A percentile compares a stretch with the other conserved stretches of the same genome.
Conservation (phyloP, 2,797 vertebrate genomes). For the Loriculus beryllinus region DNA sequence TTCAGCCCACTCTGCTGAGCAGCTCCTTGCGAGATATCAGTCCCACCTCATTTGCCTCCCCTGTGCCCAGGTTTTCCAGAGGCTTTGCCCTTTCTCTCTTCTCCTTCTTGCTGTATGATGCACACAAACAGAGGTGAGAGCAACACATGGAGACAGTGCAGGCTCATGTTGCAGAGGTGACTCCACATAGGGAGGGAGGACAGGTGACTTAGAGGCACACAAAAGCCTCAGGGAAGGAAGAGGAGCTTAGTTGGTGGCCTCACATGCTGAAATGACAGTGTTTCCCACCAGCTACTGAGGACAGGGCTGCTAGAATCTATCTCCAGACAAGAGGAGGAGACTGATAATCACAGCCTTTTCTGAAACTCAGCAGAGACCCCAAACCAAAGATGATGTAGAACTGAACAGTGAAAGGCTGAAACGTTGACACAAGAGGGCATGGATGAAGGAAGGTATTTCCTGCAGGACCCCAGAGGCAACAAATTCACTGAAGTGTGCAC, state of each 20-base stretch:
- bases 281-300: background rate
- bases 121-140: background rate
- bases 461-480: background rate
- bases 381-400: background rate
- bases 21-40: background rate
- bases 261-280: background rate
- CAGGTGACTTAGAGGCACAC: background rate
- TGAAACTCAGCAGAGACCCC: background rate
- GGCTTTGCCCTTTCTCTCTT: background rate
- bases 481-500: background rate
- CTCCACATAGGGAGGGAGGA: background rate
- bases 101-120: accelerated
- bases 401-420: background rate
- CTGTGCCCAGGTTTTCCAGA: background rate
- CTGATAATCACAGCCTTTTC: background rate
- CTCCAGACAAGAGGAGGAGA: background rate
- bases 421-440: background rate
- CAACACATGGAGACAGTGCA: background rate
- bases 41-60: background rate
- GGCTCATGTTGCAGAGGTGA: accelerated
- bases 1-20: background rate
- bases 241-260: background rate
- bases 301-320: background rate
- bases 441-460: background rate
- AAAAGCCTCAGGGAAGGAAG: background rate